Percentiles rank a stretch among this genome's conserved stretches.
phyloP scores from a whole-genome alignment of 2,888 invertebrate genomes.

The Hermodice carunculata region DNA sequence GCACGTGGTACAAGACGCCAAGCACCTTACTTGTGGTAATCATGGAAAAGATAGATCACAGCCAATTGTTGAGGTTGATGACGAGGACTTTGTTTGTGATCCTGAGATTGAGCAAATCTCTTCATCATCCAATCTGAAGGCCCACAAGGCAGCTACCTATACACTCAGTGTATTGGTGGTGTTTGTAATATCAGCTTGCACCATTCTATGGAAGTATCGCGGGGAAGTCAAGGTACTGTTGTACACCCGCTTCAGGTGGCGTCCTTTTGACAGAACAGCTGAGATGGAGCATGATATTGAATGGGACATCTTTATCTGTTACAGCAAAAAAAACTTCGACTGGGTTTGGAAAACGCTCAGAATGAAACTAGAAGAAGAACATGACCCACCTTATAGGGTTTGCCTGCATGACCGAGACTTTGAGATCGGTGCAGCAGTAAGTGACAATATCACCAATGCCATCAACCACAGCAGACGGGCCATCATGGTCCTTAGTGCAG shows the following conservation, averaged over 20 bases:
- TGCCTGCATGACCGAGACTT: conserved; percentile 12
- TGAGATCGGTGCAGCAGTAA: conserved; percentile 1
- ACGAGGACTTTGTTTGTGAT: no score
- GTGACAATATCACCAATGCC: conserved; percentile 4
- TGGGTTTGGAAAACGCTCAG: background rate
- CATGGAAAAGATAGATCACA: no score
- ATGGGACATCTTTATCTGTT: conserved; percentile 9
- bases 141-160: no score
- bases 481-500: conserved; percentile 9
- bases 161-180: background rate
- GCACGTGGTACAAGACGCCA: no score
- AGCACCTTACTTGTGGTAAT: no score
- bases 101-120: no score
- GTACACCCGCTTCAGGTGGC: conserved; percentile 14
- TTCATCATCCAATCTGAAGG: no score
- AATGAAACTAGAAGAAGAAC: background rate
- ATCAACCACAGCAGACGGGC: conserved; percentile 5
- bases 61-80: no score
- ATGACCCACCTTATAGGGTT: background rate
- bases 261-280: conserved; percentile 5
- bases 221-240: conserved; percentile 12
- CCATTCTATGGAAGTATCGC: background rate
- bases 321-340: background rate
- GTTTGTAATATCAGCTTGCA: background rate
- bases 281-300: conserved; percentile 4